A percentile compares a stretch with the other conserved stretches of the same genome.
Evolutionary conservation across 2,113 vertebrate species (phyloP).

Genomic region (Lepus timidus): DNA sequence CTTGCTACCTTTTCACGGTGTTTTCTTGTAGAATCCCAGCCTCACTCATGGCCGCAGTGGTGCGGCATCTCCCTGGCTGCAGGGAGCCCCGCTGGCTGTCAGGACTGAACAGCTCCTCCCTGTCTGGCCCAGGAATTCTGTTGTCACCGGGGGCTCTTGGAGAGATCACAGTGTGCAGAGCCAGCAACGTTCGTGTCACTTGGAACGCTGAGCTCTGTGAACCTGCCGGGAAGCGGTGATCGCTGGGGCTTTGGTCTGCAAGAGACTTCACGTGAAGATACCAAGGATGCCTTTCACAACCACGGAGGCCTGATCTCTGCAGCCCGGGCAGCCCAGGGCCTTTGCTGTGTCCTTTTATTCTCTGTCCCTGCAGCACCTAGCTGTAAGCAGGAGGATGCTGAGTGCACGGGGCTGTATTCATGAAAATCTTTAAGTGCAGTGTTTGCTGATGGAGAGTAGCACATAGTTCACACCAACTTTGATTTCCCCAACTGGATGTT

Average conservation of each 20-base stretch:
- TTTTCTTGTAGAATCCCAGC: background rate
- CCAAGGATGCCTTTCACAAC: conserved; percentile 75
- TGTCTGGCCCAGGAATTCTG: background rate
- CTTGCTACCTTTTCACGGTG: background rate
- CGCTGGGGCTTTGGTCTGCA: conserved; percentile 75
- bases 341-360: conserved; percentile 72
- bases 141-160: conserved; percentile 27
- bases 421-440: conserved; percentile 50
- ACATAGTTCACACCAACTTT: conserved; percentile 46
- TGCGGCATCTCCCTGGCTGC: background rate
- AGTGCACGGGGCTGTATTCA: background rate
- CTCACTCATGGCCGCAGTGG: background rate
- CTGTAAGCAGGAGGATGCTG: conserved; percentile 20
- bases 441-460: conserved; percentile 56
- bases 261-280: conserved; percentile 70
- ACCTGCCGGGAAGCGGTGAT: conserved; percentile 73
- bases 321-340: conserved; percentile 25
- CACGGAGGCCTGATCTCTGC: conserved; percentile 73
- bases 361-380: conserved; percentile 67
- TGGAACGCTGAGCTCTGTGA: conserved; percentile 43
- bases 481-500: conserved; percentile 35
- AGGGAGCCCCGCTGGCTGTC: background rate
- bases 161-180: background rate
- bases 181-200: conserved; percentile 62
- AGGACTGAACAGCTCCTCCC: background rate